Percentiles rank a stretch among this genome's conserved stretches.
These are phyloP conservation scores for Dissostichus mawsoni DNA, from an alignment of 2,113 vertebrate genomes.

Conservation along the genomic window DNA sequence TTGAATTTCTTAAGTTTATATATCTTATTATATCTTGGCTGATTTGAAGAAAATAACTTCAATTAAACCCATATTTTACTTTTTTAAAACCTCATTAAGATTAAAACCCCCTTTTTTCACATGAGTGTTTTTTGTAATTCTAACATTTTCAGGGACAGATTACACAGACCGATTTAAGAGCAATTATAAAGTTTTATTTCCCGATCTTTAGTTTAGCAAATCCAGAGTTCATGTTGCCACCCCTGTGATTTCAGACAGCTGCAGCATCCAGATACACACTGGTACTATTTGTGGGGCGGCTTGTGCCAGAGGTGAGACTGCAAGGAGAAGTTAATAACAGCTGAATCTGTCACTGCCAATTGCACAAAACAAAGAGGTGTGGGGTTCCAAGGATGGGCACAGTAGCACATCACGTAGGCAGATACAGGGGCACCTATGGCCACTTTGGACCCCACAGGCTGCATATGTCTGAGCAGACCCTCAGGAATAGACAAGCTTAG, in stretches of 20 bases:
- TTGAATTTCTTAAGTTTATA: too few species aligned
- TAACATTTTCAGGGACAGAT: too few species aligned
- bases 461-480: not conserved
- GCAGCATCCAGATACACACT: constrained; percentile 30
- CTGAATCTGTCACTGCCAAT: constrained; percentile 48
- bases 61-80: too few species aligned
- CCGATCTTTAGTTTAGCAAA: not conserved
- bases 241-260: constrained; percentile 25
- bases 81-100: too few species aligned
- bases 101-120: too few species aligned
- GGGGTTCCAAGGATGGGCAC: constrained; percentile 15
- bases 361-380: constrained; percentile 18
- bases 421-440: not conserved
- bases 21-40: too few species aligned
- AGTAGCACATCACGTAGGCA: constrained; percentile 38
- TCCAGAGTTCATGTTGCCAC: not conserved
- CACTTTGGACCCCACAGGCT: not conserved
- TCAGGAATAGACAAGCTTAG: constrained; percentile 2
- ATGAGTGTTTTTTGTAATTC: too few species aligned
- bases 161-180: not conserved
- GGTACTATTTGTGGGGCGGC: not conserved
- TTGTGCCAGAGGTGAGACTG: constrained; percentile 20
- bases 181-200: too few species aligned
- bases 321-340: constrained; percentile 52
- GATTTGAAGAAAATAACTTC: too few species aligned